Evolutionary conservation across 2,113 vertebrate species (phyloP), one percentile per base, ranked within the genome.

Genomic region (Phrynosoma blainvillii): DNA sequence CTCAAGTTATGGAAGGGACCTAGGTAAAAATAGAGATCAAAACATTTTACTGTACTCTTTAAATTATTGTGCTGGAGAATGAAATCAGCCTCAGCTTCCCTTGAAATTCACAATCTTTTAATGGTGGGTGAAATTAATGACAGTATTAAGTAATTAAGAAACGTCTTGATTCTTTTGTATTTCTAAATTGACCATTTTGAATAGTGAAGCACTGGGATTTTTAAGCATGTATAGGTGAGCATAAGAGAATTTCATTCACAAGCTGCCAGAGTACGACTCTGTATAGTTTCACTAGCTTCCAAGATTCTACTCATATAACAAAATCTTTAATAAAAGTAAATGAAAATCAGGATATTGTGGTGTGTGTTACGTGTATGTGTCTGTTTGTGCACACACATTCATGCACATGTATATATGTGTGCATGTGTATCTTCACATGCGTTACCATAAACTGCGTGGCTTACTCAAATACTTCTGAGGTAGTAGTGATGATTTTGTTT

Each of bases 51-150:
- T 36, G 36, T 8, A 14, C 65, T 78, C 47, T 11, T 65, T 8
- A 40, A 40, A 73, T 59, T 59, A 84, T n/a, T 25, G 5, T 16
- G 71, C 56, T 36, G 2, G 54, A 79, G 21, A 75, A 52, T 52
- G 32, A 56, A 70, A 32, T 21, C 13, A 13, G 27, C 5, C 83
- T 32, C 71, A 1, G 52, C 82, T 0, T 65, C 71, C 13, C 11
- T 40, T 85, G 77, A 82, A 62, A 86, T 86, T 82, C 42, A 76
- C 16, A 1, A 66, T 82, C 56, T 85, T 2, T 71, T 83, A 70
- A 80, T 16, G 7, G 30, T 81, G 62, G 75, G 56, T 36, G 21
- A 36, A 70, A 70, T 79, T 70, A 70, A 36, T 71, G 18, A 70
- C 65, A 68, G 36, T 68, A 70, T 52, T 36, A 56, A 36, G 21